Conservation (phyloP, 2,888 invertebrate species). For the Perdita meconis region DNA sequence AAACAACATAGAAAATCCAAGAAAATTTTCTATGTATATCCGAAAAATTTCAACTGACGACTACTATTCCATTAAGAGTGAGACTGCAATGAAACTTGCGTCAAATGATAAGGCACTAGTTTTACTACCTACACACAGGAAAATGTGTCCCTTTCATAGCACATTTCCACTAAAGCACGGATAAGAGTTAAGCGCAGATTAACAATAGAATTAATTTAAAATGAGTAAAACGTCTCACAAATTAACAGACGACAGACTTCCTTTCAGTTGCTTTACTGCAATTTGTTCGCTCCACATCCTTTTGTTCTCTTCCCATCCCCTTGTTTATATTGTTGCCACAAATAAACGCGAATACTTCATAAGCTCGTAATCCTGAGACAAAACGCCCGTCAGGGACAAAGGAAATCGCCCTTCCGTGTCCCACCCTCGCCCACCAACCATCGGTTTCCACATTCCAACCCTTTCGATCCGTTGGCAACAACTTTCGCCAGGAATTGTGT, state of each 20-base stretch:
- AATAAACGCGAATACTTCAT: slow-evolving; percentile 78
- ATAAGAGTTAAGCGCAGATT: slow-evolving; percentile 39
- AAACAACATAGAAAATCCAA: too few species aligned
- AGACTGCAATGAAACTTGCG: too few species aligned
- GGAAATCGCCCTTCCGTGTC: slow-evolving; percentile 38
- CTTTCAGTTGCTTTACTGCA: slow-evolving; percentile 35
- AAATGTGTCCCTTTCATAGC: too few species aligned
- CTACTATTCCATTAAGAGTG: too few species aligned
- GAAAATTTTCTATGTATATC: too few species aligned
- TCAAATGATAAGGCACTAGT: too few species aligned
- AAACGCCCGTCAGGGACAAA: slow-evolving; percentile 71
- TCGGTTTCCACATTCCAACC: slow-evolving; percentile 26
- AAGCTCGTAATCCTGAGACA: slow-evolving; percentile 77
- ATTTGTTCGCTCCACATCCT: slow-evolving; percentile 34
- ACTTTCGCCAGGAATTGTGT: slow-evolving; percentile 26
- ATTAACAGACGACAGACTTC: slow-evolving; percentile 46
- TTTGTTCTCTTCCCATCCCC: slow-evolving; percentile 17
- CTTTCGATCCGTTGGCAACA: slow-evolving; percentile 55
- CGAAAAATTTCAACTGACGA: too few species aligned
- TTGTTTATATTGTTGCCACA: slow-evolving; percentile 59
- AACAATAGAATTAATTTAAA: slow-evolving; percentile 58
- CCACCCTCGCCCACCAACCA: slow-evolving; percentile 5
- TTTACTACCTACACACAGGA: too few species aligned
- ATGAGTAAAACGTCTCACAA: slow-evolving; percentile 40
- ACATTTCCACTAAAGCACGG: too few species aligned